Conservation (phyloP, 35 echinoderm and acorn worm genomes). For the Holothuria glaberrima region DNA sequence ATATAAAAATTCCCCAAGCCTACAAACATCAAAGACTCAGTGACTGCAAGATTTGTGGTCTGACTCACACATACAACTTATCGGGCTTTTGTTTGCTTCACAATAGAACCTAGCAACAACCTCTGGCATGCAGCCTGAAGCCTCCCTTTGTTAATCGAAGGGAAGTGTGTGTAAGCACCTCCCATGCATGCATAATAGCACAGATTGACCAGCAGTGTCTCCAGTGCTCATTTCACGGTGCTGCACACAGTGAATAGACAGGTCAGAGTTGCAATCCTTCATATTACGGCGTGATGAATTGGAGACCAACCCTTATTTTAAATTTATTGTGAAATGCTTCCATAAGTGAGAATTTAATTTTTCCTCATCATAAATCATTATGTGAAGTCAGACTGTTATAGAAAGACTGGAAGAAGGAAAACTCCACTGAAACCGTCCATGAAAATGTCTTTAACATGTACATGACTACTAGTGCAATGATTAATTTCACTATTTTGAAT, state of each 20-base stretch:
- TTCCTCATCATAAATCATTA: no score
- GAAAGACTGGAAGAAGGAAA: no score
- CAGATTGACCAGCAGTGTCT: constrained; percentile 25
- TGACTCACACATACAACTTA: not conserved
- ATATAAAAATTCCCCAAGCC: not conserved
- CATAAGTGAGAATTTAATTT: no score
- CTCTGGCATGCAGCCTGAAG: not conserved
- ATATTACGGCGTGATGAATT: not conserved
- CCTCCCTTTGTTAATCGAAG: constrained; percentile 17
- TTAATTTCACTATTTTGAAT: no score
- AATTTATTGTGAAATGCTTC: no score
- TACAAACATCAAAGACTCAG: not conserved
- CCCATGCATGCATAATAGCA: constrained; percentile 30
- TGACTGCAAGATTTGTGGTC: not conserved
- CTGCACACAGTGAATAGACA: constrained; percentile 17
- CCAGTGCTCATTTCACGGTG: constrained; percentile 29
- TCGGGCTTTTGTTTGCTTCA: constrained; percentile 3
- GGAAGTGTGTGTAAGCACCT: constrained; percentile 3
- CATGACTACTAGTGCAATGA: no score
- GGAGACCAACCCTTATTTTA: not conserved
- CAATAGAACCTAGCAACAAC: constrained; percentile 23
- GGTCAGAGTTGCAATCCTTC: not conserved
- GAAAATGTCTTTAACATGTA: no score
- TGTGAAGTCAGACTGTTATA: no score
- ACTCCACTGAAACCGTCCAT: no score